These are phyloP conservation scores for Doryteuthis pealeii DNA, from an alignment of 1,140 invertebrate genomes.

Conservation along the genomic window DNA sequence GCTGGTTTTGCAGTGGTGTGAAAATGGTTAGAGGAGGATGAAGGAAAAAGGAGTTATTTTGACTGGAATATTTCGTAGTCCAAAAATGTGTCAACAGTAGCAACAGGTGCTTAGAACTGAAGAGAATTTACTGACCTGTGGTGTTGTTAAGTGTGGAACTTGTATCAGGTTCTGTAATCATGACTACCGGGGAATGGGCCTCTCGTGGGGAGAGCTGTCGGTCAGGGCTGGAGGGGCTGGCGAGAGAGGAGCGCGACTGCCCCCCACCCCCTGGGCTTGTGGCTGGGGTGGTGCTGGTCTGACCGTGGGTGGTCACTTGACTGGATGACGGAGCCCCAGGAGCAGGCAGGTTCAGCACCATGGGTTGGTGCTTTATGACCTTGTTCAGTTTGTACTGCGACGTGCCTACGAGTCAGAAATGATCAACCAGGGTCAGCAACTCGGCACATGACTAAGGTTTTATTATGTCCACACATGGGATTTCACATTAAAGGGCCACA, in stretches of 20 bases:
- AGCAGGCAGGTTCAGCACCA: slow-evolving; percentile 25
- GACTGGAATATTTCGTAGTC: too few species aligned
- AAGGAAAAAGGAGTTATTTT: too few species aligned
- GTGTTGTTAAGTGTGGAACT: slow-evolving; percentile 54
- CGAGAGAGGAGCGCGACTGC: slow-evolving; percentile 23
- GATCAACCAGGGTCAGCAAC: background rate
- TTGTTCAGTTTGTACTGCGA: slow-evolving; percentile 34
- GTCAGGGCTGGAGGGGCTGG: slow-evolving; percentile 32
- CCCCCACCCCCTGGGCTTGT: background rate
- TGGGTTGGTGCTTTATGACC: slow-evolving; percentile 28
- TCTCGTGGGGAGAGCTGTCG: slow-evolving; percentile 37
- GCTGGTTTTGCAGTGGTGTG: too few species aligned
- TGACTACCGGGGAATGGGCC: slow-evolving; percentile 42
- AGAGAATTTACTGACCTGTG: slow-evolving; percentile 36
- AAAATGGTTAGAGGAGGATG: too few species aligned
- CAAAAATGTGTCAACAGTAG: background rate
- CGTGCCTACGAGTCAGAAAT: slow-evolving; percentile 25
- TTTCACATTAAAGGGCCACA: too few species aligned
- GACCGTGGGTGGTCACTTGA: slow-evolving; percentile 17
- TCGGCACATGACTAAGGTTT: background rate
- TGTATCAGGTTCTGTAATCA: slow-evolving; percentile 64
- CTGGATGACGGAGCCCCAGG: slow-evolving; percentile 18
- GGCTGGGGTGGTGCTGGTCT: slow-evolving; percentile 12
- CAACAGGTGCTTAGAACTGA: slow-evolving; percentile 9
- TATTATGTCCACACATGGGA: too few species aligned